Evolutionary conservation across 2,888 invertebrate species (phyloP), one percentile per base, ranked within the genome.

Genomic region (Isoperla grammatica): DNA sequence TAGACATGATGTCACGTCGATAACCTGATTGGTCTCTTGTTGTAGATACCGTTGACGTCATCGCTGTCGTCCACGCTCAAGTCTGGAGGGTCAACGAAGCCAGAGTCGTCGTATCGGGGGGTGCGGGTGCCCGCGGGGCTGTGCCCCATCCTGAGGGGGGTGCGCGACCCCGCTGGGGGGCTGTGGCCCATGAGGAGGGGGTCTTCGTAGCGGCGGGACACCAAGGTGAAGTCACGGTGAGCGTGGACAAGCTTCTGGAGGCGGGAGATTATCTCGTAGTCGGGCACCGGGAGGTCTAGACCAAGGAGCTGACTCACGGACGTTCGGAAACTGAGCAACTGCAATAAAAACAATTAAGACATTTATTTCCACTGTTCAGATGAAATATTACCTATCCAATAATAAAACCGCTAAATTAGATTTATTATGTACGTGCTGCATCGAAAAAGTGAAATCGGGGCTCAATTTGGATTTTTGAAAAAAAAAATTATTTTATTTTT

Each of bases 191-290:
- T 22, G 4, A 64, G 55, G 2, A 79, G 74, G 1, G 80, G 80
- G 68, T 80, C 81, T 65, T 86, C 85, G 69, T 84, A 86, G 67
- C 90, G 81, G 5, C 90, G 80, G 2, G 91, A 91, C 3, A 92
- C 84, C 68, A 89, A 74, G 0, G 91, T 90, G 72, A 91, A 92
- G 75, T 92, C 92, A 68, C 90, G 87, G 73, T 92, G 90, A 0
- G 91, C 91, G 66, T 90, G 87, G 55, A 90, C 88, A 66, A 92
- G 76, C 72, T 90, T 90, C 73, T 91, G 90, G 22, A 92, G 78
- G 1, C 90, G 82, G 37, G 87, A 84, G 60, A 88, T 80, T 69
- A 88, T 80, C 75, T 88, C 88, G 68, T 87, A 85, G 76, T 89
- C 88, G 0, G 88, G 84, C 19, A 87, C 81, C 58, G 86, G 83